These are phyloP conservation scores for Coryphaenoides rupestris DNA, from an alignment of 2,113 vertebrate genomes.

Conservation along the genomic window DNA sequence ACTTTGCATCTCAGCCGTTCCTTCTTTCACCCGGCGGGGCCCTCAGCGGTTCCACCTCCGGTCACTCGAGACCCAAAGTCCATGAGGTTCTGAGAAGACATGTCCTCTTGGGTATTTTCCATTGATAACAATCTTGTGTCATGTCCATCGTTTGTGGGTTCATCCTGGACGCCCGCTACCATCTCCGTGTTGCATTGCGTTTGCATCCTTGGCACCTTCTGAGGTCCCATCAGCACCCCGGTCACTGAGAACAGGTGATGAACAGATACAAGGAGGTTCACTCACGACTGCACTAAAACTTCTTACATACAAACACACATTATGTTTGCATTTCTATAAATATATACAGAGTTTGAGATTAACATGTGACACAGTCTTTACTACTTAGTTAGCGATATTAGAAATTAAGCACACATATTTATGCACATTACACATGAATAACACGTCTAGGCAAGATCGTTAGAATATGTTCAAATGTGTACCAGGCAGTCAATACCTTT, in stretches of 20 bases:
- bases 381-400: too few relatives aligned
- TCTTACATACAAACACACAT: not conserved
- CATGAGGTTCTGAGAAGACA: constrained; percentile 30
- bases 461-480: not conserved
- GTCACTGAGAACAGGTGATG: constrained; percentile 28
- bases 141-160: constrained; percentile 13
- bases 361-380: too few relatives aligned
- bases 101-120: constrained; percentile 20
- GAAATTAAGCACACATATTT: not conserved
- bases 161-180: constrained; percentile 30
- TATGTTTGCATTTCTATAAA: too few relatives aligned
- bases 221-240: constrained; percentile 28
- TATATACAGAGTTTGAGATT: too few relatives aligned
- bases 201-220: constrained; percentile 18
- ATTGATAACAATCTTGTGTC: constrained; percentile 13
- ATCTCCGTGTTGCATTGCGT: constrained; percentile 14
- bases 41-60: constrained; percentile 20
- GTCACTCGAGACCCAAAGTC: constrained; percentile 25
- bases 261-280: too few relatives aligned
- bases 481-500: constrained; percentile 35
- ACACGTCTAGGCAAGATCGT: not conserved
- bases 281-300: not conserved
- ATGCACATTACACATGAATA: not conserved
- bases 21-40: constrained; percentile 6
- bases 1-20: constrained; percentile 18